Percentiles rank a stretch among this genome's conserved stretches.
These are phyloP conservation scores for Panonychus citri DNA, from an alignment of 1,140 invertebrate species.

Conservation along the genomic window DNA sequence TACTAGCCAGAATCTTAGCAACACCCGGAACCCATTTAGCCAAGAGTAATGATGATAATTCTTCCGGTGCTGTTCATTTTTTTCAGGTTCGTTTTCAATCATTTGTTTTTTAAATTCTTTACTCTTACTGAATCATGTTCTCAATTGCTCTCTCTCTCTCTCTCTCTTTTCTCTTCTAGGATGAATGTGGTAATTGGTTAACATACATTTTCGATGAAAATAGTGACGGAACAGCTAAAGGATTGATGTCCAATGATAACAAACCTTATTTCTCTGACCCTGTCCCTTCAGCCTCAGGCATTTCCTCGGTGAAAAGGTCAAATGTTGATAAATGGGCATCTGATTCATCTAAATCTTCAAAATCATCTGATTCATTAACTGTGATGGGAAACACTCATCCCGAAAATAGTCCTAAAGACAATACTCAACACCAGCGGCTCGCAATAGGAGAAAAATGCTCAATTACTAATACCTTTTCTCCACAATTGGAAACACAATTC, in stretches of 20 bases:
- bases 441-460: not conserved
- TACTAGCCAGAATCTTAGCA: conserved; percentile 15
- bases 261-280: not conserved
- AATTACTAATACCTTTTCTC: too few species aligned
- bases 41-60: conserved; percentile 59
- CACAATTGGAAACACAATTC: too few species aligned
- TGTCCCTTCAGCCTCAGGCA: not conserved
- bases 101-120: not conserved
- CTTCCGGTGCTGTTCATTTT: conserved; percentile 62
- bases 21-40: conserved; percentile 40
- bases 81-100: conserved; percentile 26
- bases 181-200: conserved; percentile 35
- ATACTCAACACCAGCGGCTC: not conserved
- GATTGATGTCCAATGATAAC: conserved; percentile 14
- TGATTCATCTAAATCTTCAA: too few species aligned
- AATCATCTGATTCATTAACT: not conserved
- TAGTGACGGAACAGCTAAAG: conserved; percentile 31
- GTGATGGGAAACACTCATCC: not conserved
- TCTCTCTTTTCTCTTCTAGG: too few species aligned
- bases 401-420: not conserved
- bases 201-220: conserved; percentile 69
- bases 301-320: not conserved
- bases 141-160: too few species aligned
- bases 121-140: conserved; percentile 10
- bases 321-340: not conserved